Evolutionary conservation across 92 coral and sea anemone species (phyloP).

Genomic region (Muricea muricata): DNA sequence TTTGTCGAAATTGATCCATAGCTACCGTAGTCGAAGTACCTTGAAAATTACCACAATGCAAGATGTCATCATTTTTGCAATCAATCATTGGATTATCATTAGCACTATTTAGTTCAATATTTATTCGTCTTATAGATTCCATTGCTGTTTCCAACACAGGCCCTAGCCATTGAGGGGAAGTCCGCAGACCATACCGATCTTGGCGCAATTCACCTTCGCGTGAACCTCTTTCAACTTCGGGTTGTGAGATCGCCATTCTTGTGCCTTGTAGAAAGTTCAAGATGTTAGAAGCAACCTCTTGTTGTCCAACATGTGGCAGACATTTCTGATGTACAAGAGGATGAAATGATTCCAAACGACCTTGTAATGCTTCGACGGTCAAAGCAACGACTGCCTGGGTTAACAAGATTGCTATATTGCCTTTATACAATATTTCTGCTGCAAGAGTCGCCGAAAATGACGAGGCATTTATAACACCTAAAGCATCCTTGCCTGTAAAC

Average conservation of each 20-base stretch:
- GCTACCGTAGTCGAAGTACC: constrained; percentile 52
- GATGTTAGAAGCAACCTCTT: constrained; percentile 52
- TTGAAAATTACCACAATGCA: constrained; percentile 57
- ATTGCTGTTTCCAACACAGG: constrained; percentile 51
- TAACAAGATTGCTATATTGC: constrained; percentile 47
- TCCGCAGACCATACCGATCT: constrained; percentile 60
- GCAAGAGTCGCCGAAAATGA: constrained; percentile 52
- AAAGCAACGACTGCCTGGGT: constrained; percentile 51
- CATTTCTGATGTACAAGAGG: constrained; percentile 33
- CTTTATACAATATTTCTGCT: constrained; percentile 32
- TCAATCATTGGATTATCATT: constrained; percentile 57
- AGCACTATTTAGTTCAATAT: constrained; percentile 49
- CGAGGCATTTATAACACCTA: constrained; percentile 43
- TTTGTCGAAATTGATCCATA: constrained; percentile 60
- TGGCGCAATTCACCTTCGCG: constrained; percentile 46
- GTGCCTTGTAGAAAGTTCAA: constrained; percentile 40
- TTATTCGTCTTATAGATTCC: constrained; percentile 43
- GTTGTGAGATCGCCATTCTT: constrained; percentile 40
- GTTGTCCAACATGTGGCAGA: constrained; percentile 52
- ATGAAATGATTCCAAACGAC: constrained; percentile 52
- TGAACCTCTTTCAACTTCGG: constrained; percentile 30
- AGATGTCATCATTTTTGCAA: constrained; percentile 23
- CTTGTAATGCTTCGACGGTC: constrained; percentile 49
- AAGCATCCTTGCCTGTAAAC: constrained; percentile 40
- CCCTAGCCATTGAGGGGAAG: constrained; percentile 60